A percentile compares a stretch with the other conserved stretches of the same genome.
Conservation (phyloP, 2,888 invertebrate genomes). For the Microctonus aethiopoides region DNA sequence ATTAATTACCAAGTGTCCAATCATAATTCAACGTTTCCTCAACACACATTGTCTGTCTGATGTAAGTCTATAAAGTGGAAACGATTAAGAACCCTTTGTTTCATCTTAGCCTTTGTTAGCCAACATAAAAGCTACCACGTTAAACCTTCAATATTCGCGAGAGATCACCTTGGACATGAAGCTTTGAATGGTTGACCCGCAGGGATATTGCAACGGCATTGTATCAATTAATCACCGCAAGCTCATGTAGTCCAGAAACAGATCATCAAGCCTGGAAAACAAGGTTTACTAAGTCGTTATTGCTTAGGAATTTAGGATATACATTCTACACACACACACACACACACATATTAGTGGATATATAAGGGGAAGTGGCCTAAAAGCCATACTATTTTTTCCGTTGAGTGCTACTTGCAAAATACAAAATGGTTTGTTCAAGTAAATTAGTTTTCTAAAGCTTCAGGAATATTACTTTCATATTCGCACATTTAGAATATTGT, state of each 20-base stretch:
- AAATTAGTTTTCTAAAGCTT: too few species aligned
- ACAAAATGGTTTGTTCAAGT: too few species aligned
- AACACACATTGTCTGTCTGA: not conserved
- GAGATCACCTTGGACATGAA: not conserved
- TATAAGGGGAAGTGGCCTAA: too few species aligned
- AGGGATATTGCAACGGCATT: conserved; percentile 37
- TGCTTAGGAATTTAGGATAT: too few species aligned
- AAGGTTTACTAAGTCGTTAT: not conserved
- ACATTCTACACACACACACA: too few species aligned
- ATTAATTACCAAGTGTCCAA: not conserved
- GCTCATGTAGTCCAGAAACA: conserved; percentile 33
- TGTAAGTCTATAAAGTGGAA: not conserved
- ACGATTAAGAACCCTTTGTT: not conserved
- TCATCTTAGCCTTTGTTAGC: not conserved
- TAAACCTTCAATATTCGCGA: conserved; percentile 9
- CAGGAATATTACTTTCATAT: too few species aligned
- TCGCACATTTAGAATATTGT: too few species aligned
- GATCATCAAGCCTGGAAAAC: conserved; percentile 8
- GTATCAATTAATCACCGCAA: conserved; percentile 53
- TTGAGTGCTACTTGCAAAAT: too few species aligned
- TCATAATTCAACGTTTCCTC: not conserved
- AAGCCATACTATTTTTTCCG: too few species aligned
- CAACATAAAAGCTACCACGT: not conserved
- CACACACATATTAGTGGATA: not conserved
- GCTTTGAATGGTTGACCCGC: conserved; percentile 12